Conservation (phyloP, 2,797 vertebrate species). For the Tokudaia tokunoshimensis region DNA sequence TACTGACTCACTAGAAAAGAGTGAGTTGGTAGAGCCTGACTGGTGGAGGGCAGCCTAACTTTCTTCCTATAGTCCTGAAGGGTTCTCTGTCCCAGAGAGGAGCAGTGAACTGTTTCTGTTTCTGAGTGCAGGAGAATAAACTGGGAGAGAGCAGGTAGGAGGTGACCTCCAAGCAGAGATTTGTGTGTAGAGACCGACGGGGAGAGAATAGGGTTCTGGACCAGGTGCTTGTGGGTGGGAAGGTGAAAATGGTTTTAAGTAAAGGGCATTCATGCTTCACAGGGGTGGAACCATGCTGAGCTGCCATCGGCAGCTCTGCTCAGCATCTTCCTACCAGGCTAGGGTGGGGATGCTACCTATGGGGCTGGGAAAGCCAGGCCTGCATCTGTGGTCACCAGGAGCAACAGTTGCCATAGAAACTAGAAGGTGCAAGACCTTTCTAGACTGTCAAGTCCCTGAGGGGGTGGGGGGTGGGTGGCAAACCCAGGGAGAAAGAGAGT, state of each 20-base stretch:
- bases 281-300: background rate
- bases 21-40: background rate
- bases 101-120: background rate
- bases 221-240: background rate
- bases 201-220: background rate
- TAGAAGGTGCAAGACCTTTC: background rate
- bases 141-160: background rate
- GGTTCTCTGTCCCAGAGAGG: background rate
- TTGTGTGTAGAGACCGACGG: background rate
- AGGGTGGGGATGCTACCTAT: background rate
- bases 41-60: background rate
- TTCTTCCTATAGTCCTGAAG: background rate
- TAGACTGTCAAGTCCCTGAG: background rate
- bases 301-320: background rate
- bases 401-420: conserved; percentile 36
- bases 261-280: background rate
- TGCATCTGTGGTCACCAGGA: conserved; percentile 4
- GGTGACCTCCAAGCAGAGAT: background rate
- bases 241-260: background rate
- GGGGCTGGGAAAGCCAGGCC: background rate
- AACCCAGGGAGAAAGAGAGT: background rate
- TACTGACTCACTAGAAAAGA: background rate
- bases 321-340: background rate
- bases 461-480: no score
- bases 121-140: background rate